A percentile compares a stretch with the other conserved stretches of the same genome.
These are phyloP conservation scores for Phanerotoma sp. DNA, from an alignment of 2,888 invertebrate genomes.

Conservation along the genomic window DNA sequence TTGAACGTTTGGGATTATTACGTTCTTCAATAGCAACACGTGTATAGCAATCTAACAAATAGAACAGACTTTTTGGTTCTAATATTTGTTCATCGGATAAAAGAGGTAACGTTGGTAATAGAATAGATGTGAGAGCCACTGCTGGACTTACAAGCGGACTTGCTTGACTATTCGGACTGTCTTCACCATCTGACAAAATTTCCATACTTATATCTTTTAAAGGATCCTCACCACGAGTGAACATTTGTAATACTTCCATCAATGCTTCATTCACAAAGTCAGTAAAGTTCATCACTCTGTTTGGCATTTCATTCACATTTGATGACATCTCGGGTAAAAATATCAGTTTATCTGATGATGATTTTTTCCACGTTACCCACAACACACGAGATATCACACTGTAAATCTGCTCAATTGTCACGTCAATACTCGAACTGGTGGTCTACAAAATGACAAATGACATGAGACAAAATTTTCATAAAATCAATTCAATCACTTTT, in stretches of 20 bases:
- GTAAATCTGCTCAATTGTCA: slow-evolving; percentile 67
- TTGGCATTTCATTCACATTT: slow-evolving; percentile 36
- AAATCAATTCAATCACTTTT: neutral
- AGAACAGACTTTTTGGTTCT: slow-evolving; percentile 53
- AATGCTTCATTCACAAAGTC: slow-evolving; percentile 61
- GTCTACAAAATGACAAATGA: slow-evolving; percentile 42
- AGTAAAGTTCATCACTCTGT: slow-evolving; percentile 35
- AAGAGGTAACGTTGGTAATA: slow-evolving; percentile 56
- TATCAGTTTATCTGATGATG: slow-evolving; percentile 55
- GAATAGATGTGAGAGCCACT: slow-evolving; percentile 50
- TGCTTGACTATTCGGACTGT: slow-evolving; percentile 55
- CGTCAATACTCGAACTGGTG: slow-evolving; percentile 59
- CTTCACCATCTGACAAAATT: slow-evolving; percentile 50
- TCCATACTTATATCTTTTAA: slow-evolving; percentile 60
- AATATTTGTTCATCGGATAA: slow-evolving; percentile 49
- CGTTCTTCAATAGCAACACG: slow-evolving; percentile 73
- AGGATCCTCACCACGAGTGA: slow-evolving; percentile 63
- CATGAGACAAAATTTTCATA: slow-evolving; percentile 2
- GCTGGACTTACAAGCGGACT: slow-evolving; percentile 58
- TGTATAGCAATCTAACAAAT: slow-evolving; percentile 68
- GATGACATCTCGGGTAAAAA: slow-evolving; percentile 59
- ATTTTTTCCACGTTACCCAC: slow-evolving; percentile 68
- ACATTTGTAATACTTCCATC: slow-evolving; percentile 66
- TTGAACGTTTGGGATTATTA: slow-evolving; percentile 74
- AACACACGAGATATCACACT: slow-evolving; percentile 69